Conservation (phyloP, 2,888 invertebrate species). For the Orthosia gracilis region DNA sequence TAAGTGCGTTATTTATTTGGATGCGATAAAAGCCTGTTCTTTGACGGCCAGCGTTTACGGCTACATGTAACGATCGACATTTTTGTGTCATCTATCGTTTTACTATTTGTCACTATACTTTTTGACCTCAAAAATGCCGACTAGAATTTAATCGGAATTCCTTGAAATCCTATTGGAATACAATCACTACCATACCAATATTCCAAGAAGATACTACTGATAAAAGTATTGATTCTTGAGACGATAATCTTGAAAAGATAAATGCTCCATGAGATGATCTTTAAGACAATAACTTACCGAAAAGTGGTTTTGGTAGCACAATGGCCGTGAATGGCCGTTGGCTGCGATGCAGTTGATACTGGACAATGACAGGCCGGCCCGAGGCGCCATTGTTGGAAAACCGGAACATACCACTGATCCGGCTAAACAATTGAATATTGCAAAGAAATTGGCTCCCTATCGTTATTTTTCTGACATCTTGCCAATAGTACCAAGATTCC, state of each 20-base stretch:
- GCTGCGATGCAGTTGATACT: constrained; percentile 60
- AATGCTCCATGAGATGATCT: constrained; percentile 52
- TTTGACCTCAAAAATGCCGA: constrained; percentile 24
- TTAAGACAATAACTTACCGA: constrained; percentile 54
- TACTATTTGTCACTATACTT: constrained; percentile 30
- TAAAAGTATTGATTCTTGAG: constrained; percentile 35
- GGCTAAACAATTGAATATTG: constrained; percentile 44
- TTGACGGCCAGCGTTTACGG: constrained; percentile 57
- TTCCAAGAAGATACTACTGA: constrained; percentile 15
- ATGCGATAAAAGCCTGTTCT: constrained; percentile 67
- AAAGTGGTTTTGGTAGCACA: constrained; percentile 59
- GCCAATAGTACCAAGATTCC: constrained; percentile 13
- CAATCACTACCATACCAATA: not conserved
- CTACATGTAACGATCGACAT: constrained; percentile 47
- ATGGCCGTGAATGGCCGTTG: constrained; percentile 56
- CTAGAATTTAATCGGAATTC: constrained; percentile 4
- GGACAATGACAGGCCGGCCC: constrained; percentile 57
- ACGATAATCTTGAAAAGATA: constrained; percentile 34
- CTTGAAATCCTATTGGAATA: constrained; percentile 25
- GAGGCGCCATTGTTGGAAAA: constrained; percentile 57
- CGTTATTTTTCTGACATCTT: constrained; percentile 35
- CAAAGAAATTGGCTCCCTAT: constrained; percentile 37
- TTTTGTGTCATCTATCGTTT: constrained; percentile 36
- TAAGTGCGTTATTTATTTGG: constrained; percentile 80
- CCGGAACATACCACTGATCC: constrained; percentile 54